These are phyloP conservation scores for Phytoseiulus persimilis DNA, from an alignment of 2,888 invertebrate species.

Conservation along the genomic window DNA sequence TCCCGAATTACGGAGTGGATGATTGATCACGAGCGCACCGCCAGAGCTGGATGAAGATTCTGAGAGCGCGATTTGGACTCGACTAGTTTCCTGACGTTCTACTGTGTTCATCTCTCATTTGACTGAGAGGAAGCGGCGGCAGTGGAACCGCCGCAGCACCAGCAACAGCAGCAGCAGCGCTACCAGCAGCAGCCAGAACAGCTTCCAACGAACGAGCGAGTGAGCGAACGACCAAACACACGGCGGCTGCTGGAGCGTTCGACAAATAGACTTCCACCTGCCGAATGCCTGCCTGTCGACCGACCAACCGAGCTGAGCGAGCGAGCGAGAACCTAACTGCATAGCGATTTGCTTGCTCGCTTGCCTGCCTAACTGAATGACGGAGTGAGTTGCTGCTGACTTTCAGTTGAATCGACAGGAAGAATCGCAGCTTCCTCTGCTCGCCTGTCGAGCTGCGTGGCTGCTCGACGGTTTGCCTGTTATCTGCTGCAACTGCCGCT, in stretches of 20 bases:
- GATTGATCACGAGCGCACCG: too few relatives aligned
- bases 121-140: neutral
- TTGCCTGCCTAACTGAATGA: neutral
- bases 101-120: neutral
- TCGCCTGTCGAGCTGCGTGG: neutral
- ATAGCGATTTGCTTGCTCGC: neutral
- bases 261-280: neutral
- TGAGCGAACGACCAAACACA: neutral
- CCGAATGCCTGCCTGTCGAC: neutral
- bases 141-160: neutral
- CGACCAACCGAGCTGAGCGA: neutral
- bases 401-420: neutral
- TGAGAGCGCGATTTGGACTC: too few relatives aligned
- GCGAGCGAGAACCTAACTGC: neutral
- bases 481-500: slow-evolving; percentile 7
- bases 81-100: neutral
- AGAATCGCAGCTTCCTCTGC: neutral
- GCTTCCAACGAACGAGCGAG: neutral
- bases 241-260: neutral
- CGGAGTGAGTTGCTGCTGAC: neutral
- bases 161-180: neutral
- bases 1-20: too few relatives aligned
- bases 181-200: neutral
- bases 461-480: neutral
- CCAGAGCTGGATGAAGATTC: too few relatives aligned